phyloP scores from a whole-genome alignment of 2,888 invertebrate genomes.

The Willowsia nigromaculata region DNA sequence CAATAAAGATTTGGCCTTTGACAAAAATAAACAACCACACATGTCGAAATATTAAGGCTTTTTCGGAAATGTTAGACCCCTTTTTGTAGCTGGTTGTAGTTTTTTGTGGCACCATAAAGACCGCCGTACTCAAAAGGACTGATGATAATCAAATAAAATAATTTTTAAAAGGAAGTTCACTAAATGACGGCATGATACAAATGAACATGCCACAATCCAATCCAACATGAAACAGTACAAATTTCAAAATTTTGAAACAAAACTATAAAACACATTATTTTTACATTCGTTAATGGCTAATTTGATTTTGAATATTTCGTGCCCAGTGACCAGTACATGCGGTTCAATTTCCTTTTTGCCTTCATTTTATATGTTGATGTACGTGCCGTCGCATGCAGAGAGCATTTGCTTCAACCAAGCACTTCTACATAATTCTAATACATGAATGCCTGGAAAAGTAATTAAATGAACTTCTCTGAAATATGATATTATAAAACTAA shows the following conservation, averaged over 20 bases:
- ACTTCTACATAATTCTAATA: background rate
- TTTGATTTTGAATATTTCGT: too few species aligned
- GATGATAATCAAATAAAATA: too few species aligned
- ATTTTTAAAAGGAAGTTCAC: too few species aligned
- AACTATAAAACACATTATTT: too few species aligned
- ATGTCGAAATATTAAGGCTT: conserved; percentile 77
- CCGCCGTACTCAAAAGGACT: background rate
- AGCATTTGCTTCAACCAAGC: too few species aligned
- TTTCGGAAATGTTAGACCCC: conserved; percentile 37
- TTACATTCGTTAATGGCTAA: too few species aligned
- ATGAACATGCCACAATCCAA: too few species aligned
- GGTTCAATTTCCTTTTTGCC: too few species aligned
- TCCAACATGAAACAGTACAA: too few species aligned
- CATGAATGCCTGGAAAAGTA: conserved; percentile 16
- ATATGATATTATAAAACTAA: background rate
- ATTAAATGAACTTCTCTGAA: background rate
- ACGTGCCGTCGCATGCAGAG: background rate
- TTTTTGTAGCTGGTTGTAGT: background rate
- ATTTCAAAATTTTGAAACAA: too few species aligned
- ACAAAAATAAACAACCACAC: conserved; percentile 77
- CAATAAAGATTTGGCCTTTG: conserved; percentile 74
- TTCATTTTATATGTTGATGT: background rate
- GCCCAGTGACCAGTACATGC: too few species aligned
- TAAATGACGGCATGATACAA: too few species aligned
- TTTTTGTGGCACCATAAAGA: conserved; percentile 20